phyloP scores from a whole-genome alignment of 2,113 vertebrate genomes.

The Hyla sarda region DNA sequence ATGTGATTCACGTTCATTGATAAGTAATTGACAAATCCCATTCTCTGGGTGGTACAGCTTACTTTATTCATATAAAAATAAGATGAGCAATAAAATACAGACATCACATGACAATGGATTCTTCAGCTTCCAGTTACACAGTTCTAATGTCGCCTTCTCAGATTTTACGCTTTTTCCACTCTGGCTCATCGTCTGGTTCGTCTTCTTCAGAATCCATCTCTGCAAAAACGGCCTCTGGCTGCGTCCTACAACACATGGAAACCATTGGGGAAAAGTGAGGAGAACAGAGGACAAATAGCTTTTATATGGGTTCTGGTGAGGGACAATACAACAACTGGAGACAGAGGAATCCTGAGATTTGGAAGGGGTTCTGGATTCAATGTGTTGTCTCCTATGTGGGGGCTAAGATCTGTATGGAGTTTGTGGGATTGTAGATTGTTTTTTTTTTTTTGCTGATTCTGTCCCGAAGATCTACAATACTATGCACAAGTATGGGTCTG shows the following conservation, averaged over 20 bases:
- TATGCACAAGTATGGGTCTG: too few relatives aligned
- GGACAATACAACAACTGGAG: background rate
- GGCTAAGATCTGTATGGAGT: background rate
- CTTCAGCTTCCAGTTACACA: background rate
- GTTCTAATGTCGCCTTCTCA: constrained; percentile 62
- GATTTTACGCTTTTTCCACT: constrained; percentile 99
- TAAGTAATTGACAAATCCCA: background rate
- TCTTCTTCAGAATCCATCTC: constrained; percentile 92
- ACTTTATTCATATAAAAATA: constrained; percentile 27
- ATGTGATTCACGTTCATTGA: background rate
- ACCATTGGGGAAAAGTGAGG: too few relatives aligned
- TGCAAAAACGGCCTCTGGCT: constrained; percentile 91
- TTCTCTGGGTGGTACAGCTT: background rate
- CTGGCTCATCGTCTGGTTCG: constrained; percentile 88
- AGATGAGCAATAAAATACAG: background rate
- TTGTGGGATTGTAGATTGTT: background rate
- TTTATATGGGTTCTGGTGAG: background rate
- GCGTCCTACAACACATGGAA: constrained; percentile 81
- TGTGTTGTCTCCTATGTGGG: background rate
- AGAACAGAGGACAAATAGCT: background rate
- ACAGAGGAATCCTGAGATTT: background rate
- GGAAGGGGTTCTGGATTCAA: background rate
- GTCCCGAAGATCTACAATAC: background rate
- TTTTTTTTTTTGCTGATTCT: background rate
- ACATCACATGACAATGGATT: background rate